Percentiles rank a stretch among this genome's conserved stretches.
Evolutionary conservation across 2,797 vertebrate genomes (phyloP).

Genomic region (Pseudochirops cupreus): DNA sequence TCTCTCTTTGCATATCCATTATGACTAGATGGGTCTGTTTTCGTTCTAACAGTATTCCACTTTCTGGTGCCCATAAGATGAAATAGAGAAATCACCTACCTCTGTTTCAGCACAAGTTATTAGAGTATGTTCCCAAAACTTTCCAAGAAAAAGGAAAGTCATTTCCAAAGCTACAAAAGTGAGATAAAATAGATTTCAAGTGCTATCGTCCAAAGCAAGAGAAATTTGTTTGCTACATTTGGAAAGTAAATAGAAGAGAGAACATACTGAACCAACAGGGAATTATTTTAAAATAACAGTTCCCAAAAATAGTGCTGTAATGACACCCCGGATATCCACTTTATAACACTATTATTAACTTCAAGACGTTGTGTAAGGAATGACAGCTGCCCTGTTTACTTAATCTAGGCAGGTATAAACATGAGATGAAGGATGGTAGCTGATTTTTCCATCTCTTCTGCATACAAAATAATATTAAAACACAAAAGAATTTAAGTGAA

Average conservation of each 20-base stretch:
- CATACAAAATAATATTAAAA: background rate
- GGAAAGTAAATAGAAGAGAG: background rate
- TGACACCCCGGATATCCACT: background rate
- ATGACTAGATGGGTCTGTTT: background rate
- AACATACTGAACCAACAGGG: background rate
- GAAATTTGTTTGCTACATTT: background rate
- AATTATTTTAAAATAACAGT: background rate
- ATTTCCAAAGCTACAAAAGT: background rate
- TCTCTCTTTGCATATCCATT: background rate
- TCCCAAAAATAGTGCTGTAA: background rate
- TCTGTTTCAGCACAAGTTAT: background rate
- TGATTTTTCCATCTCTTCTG: background rate
- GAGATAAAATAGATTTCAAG: background rate
- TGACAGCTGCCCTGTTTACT: background rate
- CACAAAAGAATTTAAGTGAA: background rate
- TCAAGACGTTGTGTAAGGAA: background rate
- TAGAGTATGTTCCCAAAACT: background rate
- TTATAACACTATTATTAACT: background rate
- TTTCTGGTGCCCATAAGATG: background rate
- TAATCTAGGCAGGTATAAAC: background rate
- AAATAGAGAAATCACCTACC: background rate
- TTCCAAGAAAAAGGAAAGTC: background rate
- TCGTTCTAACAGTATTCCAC: background rate
- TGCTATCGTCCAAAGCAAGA: background rate
- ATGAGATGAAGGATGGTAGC: background rate